These are phyloP conservation scores for Drosophila algonquin DNA, from an alignment of 2,888 invertebrate species.

Conservation along the genomic window DNA sequence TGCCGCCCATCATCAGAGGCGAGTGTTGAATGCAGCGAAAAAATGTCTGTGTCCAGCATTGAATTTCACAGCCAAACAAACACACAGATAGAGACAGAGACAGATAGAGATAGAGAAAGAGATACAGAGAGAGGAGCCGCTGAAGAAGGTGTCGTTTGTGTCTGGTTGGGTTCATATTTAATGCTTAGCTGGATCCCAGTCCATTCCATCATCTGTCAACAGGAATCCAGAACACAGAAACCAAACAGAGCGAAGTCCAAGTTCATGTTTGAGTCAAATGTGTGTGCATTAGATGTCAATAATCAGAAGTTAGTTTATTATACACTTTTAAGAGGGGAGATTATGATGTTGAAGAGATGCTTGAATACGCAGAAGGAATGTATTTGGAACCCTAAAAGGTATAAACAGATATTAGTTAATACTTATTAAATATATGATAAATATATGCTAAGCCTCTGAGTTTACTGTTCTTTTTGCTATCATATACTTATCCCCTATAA, in stretches of 20 bases:
- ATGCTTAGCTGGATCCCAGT: conserved; percentile 40
- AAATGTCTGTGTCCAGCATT: conserved; percentile 33
- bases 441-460: too few relatives aligned
- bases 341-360: too few relatives aligned
- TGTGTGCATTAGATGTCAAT: conserved; percentile 79
- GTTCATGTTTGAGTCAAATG: conserved; percentile 18
- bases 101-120: neutral
- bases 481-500: too few relatives aligned
- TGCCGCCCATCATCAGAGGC: conserved; percentile 3
- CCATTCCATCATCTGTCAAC: conserved; percentile 56
- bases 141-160: conserved; percentile 21
- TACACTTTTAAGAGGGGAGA: too few relatives aligned
- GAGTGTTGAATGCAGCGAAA: conserved; percentile 9
- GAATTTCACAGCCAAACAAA: conserved; percentile 22
- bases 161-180: conserved; percentile 58
- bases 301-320: conserved; percentile 76
- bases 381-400: too few relatives aligned
- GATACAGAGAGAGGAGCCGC: neutral
- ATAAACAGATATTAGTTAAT: too few relatives aligned
- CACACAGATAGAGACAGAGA: conserved; percentile 9
- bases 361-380: too few relatives aligned
- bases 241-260: conserved; percentile 16
- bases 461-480: too few relatives aligned
- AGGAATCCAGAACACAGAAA: conserved; percentile 15
- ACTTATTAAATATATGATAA: too few relatives aligned